Percentiles rank a stretch among this genome's conserved stretches.
phyloP scores from a whole-genome alignment of 2,113 vertebrate genomes.

The Naja naja region DNA sequence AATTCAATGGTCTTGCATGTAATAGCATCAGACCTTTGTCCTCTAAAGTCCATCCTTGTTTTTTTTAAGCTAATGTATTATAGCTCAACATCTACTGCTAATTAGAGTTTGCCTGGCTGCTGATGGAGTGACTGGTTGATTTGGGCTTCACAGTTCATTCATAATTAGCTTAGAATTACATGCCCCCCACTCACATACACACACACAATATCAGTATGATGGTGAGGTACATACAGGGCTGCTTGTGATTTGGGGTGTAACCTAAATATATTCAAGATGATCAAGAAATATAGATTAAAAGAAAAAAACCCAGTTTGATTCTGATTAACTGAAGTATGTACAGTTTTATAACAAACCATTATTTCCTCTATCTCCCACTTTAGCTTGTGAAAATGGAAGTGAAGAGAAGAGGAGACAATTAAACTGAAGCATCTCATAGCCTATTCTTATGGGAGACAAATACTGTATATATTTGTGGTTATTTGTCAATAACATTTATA shows the following conservation, averaged over 20 bases:
- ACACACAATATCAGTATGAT: too few species aligned
- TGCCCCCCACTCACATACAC: too few species aligned
- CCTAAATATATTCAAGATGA: neutral
- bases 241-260: neutral
- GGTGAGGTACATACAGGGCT: too few species aligned
- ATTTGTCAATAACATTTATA: neutral
- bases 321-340: neutral
- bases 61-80: neutral
- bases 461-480: neutral
- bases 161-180: neutral
- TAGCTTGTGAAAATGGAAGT: neutral
- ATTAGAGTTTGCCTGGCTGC: conserved; percentile 40
- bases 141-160: conserved; percentile 40
- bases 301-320: neutral
- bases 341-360: neutral
- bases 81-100: neutral
- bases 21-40: neutral
- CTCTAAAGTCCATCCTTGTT: conserved; percentile 5
- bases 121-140: conserved; percentile 39
- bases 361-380: neutral
- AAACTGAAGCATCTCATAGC: neutral
- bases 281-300: neutral
- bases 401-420: neutral
- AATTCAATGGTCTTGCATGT: rapidly evolving
- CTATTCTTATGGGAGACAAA: neutral